Conservation (phyloP, 2,888 invertebrate genomes). For the Apotomis turbidana region DNA sequence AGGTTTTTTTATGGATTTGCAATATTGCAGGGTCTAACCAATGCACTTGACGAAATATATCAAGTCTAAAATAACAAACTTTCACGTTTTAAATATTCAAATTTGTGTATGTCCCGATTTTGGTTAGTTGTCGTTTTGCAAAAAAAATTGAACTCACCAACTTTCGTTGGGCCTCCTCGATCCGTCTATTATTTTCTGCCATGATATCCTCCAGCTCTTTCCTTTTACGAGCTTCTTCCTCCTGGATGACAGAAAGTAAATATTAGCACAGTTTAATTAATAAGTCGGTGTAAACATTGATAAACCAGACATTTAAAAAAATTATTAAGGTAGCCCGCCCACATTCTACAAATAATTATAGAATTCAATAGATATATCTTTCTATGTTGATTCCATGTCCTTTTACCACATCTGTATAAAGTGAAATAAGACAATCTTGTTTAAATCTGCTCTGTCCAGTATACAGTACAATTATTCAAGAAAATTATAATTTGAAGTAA, state of each 20-base stretch:
- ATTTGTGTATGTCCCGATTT: background rate
- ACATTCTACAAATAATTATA: conserved; percentile 28
- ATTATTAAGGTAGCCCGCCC: conserved; percentile 22
- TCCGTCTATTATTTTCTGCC: conserved; percentile 98
- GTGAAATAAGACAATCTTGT: conserved; percentile 11
- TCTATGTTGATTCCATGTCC: conserved; percentile 5
- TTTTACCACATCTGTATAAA: conserved; percentile 13
- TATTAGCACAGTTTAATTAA: conserved; percentile 62
- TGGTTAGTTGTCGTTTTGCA: background rate
- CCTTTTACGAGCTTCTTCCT: conserved; percentile 97
- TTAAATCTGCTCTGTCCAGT: conserved; percentile 6
- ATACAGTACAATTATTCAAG: conserved; percentile 1
- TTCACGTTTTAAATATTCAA: too few relatives aligned
- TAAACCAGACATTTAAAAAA: conserved; percentile 42
- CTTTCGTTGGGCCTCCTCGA: conserved; percentile 98
- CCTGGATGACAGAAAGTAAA: conserved; percentile 89
- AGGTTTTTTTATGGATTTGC: background rate
- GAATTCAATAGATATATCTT: background rate
- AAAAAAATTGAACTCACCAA: conserved; percentile 86
- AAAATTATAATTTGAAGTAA: conserved; percentile 3
- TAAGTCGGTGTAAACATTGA: conserved; percentile 44
- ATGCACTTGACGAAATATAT: too few relatives aligned
- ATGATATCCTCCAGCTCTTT: conserved; percentile 98
- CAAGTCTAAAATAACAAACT: too few relatives aligned
- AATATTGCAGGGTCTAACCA: too few relatives aligned